phyloP scores from a whole-genome alignment of 2,113 vertebrate species.

The Dromiciops gliroides region DNA sequence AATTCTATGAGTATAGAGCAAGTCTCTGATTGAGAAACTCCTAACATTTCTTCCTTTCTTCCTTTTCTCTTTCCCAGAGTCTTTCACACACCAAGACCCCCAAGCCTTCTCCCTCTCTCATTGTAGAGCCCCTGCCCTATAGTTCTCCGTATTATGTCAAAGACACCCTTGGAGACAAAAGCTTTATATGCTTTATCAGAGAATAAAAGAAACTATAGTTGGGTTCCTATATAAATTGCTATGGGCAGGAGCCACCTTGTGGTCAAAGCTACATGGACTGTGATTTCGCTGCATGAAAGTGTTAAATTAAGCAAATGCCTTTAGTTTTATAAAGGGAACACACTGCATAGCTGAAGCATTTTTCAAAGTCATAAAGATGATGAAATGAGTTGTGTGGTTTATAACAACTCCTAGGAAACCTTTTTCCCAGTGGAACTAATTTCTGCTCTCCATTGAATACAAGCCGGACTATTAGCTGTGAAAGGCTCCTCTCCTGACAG shows the following conservation, averaged over 20 bases:
- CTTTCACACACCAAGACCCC: neutral
- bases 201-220: neutral
- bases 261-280: neutral
- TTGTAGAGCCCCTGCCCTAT: neutral
- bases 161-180: neutral
- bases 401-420: constrained; percentile 27
- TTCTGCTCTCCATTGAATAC: neutral
- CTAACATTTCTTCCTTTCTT: neutral
- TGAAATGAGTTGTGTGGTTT: constrained; percentile 28
- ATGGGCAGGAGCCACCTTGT: constrained; percentile 26
- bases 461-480: neutral
- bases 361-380: constrained; percentile 32
- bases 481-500: neutral
- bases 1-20: no score
- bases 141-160: neutral
- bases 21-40: neutral
- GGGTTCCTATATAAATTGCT: neutral
- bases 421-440: constrained; percentile 8
- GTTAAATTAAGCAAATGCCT: neutral
- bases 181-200: neutral
- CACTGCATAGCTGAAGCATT: neutral
- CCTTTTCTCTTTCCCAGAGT: neutral
- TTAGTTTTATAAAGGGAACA: constrained; percentile 17
- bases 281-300: neutral
- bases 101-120: neutral